Evolutionary conservation across 2,797 vertebrate genomes (phyloP).

Genomic region (Holocentrus rufus): DNA sequence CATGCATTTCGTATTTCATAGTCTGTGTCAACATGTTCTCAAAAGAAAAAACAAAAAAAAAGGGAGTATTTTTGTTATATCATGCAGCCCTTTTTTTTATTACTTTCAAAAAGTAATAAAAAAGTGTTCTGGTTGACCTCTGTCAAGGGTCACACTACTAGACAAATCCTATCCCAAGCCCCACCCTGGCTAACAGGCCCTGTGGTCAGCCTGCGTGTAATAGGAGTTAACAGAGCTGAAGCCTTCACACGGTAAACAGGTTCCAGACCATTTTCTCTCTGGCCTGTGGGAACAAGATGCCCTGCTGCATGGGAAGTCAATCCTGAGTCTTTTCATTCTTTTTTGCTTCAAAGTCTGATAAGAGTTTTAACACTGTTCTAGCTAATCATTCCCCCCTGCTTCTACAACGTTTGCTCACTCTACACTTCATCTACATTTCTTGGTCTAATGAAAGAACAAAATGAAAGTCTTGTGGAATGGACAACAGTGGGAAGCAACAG

Average conservation of each 20-base stretch:
- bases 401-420: conserved; percentile 24
- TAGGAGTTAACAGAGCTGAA: conserved; percentile 6
- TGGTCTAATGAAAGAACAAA: conserved; percentile 53
- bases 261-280: background rate
- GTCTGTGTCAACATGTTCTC: too few relatives aligned
- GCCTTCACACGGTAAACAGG: conserved; percentile 8
- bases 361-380: background rate
- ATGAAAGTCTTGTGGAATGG: conserved; percentile 50
- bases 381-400: background rate
- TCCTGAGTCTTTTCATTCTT: background rate
- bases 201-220: background rate
- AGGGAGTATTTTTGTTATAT: background rate
- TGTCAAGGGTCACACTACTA: background rate
- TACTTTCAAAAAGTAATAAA: background rate
- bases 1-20: too few relatives aligned
- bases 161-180: background rate
- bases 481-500: conserved; percentile 70
- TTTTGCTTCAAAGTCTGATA: background rate
- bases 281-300: too few relatives aligned
- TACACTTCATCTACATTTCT: conserved; percentile 26
- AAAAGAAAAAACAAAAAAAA: background rate
- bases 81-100: too few relatives aligned
- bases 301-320: background rate
- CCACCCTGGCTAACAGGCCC: background rate
- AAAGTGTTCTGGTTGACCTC: background rate